phyloP scores from a whole-genome alignment of 2,113 vertebrate genomes.

The Carettochelys insculpta region DNA sequence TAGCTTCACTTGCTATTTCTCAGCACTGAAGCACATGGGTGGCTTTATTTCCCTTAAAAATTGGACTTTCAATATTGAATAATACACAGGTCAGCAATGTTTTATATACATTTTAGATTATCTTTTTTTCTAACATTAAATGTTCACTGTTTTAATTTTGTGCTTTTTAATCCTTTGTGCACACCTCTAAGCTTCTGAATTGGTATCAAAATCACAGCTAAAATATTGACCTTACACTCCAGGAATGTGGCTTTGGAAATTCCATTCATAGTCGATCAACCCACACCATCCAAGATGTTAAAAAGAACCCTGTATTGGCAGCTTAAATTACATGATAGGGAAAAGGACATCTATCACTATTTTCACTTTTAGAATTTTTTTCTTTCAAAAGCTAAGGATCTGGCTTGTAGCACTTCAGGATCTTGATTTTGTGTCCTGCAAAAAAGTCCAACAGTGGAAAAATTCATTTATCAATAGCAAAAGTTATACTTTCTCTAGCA shows the following conservation, averaged over 20 bases:
- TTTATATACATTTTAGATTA: background rate
- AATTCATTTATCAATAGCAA: background rate
- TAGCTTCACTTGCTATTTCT: too few species aligned
- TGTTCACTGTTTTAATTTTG: background rate
- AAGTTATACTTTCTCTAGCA: background rate
- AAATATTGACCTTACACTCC: background rate
- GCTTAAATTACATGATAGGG: rapidly evolving
- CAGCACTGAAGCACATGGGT: too few species aligned
- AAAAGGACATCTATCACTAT: background rate
- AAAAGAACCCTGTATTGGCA: background rate
- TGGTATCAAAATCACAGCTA: background rate
- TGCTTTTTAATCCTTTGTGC: background rate
- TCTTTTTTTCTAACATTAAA: background rate
- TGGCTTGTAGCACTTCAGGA: background rate
- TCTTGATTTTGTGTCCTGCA: background rate
- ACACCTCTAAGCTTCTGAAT: background rate
- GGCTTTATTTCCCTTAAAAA: background rate
- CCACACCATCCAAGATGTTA: background rate
- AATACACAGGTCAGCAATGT: background rate
- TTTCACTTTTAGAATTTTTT: background rate
- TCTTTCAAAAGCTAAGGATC: background rate
- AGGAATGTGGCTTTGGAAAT: background rate
- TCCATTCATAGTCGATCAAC: background rate
- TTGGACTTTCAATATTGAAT: background rate
- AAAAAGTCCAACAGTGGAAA: background rate